Evolutionary conservation across 2,888 invertebrate genomes (phyloP).

Genomic region (Torymus tubicola): DNA sequence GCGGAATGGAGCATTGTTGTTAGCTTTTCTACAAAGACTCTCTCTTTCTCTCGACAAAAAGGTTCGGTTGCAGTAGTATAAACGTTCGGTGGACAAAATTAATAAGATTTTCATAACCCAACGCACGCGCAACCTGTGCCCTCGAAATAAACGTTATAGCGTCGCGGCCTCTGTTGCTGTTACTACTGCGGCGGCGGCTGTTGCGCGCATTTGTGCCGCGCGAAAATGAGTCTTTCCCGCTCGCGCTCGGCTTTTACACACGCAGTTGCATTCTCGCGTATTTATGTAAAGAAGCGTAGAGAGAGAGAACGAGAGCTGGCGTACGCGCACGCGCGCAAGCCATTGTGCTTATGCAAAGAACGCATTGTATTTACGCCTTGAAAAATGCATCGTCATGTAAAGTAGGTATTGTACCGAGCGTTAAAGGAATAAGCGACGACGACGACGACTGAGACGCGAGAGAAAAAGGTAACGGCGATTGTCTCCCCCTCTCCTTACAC

Average conservation of each 20-base stretch:
- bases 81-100: constrained; percentile 7
- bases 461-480: constrained; percentile 25
- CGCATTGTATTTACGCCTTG: constrained; percentile 54
- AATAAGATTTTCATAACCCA: constrained; percentile 47
- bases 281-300: constrained; percentile 50
- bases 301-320: too few species aligned
- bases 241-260: constrained; percentile 11
- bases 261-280: constrained; percentile 7
- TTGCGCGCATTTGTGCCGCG: too few species aligned
- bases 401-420: constrained; percentile 47
- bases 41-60: not conserved
- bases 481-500: not conserved
- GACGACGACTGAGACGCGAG: not conserved
- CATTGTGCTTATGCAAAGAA: constrained; percentile 63
- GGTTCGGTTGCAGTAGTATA: not conserved
- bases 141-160: constrained; percentile 31
- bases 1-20: not conserved
- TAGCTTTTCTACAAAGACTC: not conserved
- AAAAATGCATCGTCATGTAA: constrained; percentile 50
- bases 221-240: constrained; percentile 42
- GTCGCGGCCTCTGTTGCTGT: too few species aligned
- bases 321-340: too few species aligned
- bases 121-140: constrained; percentile 17
- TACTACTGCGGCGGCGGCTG: too few species aligned
- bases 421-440: constrained; percentile 37